phyloP scores from a whole-genome alignment of 2,113 vertebrate species.

The Cynopterus brachyotis region DNA sequence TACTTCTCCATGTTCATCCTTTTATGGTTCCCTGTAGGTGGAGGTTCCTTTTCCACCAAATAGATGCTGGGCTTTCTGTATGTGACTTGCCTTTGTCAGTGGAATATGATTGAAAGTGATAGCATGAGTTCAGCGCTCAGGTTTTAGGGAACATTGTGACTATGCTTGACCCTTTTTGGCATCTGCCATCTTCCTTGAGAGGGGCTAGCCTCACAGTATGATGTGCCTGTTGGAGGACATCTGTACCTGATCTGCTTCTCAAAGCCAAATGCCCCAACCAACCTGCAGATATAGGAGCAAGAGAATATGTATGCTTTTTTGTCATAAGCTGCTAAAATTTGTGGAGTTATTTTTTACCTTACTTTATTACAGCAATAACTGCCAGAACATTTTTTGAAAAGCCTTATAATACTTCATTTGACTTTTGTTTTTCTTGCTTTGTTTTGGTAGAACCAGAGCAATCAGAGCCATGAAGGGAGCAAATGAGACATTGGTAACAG shows the following conservation, averaged over 20 bases:
- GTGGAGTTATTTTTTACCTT: not conserved
- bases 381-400: not conserved
- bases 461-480: not conserved
- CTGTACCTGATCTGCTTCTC: not conserved
- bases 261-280: not conserved
- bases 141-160: not conserved
- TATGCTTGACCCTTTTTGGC: not conserved
- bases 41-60: not conserved
- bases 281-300: not conserved
- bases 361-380: not conserved
- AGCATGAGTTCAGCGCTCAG: not conserved
- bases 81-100: not conserved
- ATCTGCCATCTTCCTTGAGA: not conserved
- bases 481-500: slow-evolving; percentile 33
- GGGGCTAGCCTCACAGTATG: not conserved
- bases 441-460: not conserved
- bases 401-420: not conserved
- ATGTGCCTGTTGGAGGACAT: not conserved
- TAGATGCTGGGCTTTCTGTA: not conserved
- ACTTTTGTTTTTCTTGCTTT: not conserved
- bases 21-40: not conserved
- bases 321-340: not conserved
- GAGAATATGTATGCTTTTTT: not conserved
- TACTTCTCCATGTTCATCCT: not conserved
- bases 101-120: not conserved